Percentiles rank a stretch among this genome's conserved stretches.
These are phyloP conservation scores for Passerina amoena DNA, from an alignment of 2,113 vertebrate genomes.

Conservation along the genomic window DNA sequence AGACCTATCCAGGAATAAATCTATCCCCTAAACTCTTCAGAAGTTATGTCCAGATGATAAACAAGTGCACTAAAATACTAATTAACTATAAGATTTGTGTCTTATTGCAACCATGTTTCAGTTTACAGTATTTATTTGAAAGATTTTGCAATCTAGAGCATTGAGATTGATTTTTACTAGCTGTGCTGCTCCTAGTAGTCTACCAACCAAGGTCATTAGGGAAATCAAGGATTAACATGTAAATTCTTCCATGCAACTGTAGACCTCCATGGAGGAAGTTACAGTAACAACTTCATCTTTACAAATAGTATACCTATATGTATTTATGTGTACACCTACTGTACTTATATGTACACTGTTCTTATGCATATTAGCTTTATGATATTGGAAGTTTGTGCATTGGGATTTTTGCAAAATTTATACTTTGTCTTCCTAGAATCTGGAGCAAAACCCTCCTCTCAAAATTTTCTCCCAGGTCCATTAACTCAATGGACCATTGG, in stretches of 20 bases:
- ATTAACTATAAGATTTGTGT: conserved; percentile 23
- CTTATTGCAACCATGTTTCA: background rate
- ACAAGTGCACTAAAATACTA: background rate
- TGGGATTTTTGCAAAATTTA: background rate
- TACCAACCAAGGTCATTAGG: background rate
- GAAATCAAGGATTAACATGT: background rate
- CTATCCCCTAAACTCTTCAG: background rate
- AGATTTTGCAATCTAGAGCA: background rate
- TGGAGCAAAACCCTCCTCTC: background rate
- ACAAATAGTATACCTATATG: background rate
- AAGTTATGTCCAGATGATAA: background rate
- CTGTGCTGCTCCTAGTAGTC: background rate
- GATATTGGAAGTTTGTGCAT: background rate
- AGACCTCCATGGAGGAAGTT: background rate
- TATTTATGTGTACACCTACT: background rate
- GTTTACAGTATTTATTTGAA: background rate
- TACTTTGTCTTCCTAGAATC: background rate
- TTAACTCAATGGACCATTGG: background rate
- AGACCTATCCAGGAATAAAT: background rate
- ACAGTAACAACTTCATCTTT: background rate
- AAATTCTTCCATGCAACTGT: background rate
- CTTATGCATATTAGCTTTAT: background rate
- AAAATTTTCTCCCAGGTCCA: background rate
- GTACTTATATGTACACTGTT: background rate
- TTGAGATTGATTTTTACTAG: conserved; percentile 3